Evolutionary conservation across 2,888 invertebrate genomes (phyloP).

Genomic region (Diachrysia chrysitis): DNA sequence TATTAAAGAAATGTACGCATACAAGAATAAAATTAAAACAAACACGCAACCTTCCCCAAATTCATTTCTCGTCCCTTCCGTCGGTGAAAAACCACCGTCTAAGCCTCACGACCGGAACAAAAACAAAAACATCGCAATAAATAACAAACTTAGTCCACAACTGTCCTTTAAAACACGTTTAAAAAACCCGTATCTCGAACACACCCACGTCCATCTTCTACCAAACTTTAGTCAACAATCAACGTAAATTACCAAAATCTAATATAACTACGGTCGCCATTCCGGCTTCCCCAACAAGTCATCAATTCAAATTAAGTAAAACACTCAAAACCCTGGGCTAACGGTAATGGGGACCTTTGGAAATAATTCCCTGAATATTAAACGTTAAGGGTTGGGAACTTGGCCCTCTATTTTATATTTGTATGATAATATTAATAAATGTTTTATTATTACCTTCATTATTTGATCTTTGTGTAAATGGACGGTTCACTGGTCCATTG

Average conservation of each 20-base stretch:
- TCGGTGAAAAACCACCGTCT: not conserved
- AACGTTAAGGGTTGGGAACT: constrained; percentile 24
- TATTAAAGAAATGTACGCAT: no score
- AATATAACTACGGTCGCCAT: constrained; percentile 12
- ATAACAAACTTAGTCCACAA: constrained; percentile 11
- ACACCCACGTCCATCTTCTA: not conserved
- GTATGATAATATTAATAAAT: constrained; percentile 10
- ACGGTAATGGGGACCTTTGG: constrained; percentile 19
- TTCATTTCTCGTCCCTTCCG: not conserved
- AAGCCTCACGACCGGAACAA: not conserved
- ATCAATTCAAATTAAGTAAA: constrained; percentile 50
- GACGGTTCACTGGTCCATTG: not conserved
- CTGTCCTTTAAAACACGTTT: not conserved
- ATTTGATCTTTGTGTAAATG: constrained; percentile 8
- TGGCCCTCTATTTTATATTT: not conserved
- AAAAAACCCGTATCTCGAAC: not conserved
- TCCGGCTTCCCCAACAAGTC: constrained; percentile 23
- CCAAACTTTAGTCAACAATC: constrained; percentile 20
- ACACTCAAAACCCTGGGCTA: constrained; percentile 29
- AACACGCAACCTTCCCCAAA: not conserved
- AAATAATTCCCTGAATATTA: constrained; percentile 52
- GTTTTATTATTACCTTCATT: constrained; percentile 8
- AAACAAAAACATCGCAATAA: constrained; percentile 10
- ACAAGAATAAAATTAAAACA: not conserved
- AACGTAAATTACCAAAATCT: constrained; percentile 11